Conservation (phyloP, 2,888 invertebrate species). For the Tupiocoris notatus region DNA sequence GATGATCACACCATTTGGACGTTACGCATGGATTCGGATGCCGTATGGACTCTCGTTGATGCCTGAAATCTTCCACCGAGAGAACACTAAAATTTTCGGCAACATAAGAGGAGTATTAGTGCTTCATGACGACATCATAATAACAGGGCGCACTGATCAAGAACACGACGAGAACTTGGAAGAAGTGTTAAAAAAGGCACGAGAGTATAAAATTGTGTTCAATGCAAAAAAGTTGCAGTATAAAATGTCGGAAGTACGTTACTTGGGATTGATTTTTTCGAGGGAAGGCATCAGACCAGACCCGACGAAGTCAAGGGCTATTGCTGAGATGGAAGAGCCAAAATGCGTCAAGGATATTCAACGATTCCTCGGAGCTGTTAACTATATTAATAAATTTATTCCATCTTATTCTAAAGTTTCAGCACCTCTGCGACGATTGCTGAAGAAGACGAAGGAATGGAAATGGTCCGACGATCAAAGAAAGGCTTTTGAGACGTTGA, state of each 20-base stretch:
- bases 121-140: slow-evolving; percentile 36
- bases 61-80: slow-evolving; percentile 42
- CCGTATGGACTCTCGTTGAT: slow-evolving; percentile 39
- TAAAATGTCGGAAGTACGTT: slow-evolving; percentile 17
- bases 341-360: slow-evolving; percentile 13
- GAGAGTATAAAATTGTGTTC: too few relatives aligned
- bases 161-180: slow-evolving; percentile 43
- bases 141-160: slow-evolving; percentile 30
- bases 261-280: too few relatives aligned
- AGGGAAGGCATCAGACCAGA: slow-evolving; percentile 20
- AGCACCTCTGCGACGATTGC: slow-evolving; percentile 36
- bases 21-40: slow-evolving; percentile 37
- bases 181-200: slow-evolving; percentile 8
- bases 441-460: slow-evolving; percentile 33
- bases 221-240: too few relatives aligned
- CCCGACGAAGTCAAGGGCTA: slow-evolving; percentile 23
- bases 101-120: slow-evolving; percentile 35
- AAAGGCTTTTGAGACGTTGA: slow-evolving; percentile 28
- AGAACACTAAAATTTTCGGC: too few relatives aligned
- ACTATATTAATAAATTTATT: too few relatives aligned
- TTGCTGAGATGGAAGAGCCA: slow-evolving; percentile 12
- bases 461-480: slow-evolving; percentile 12
- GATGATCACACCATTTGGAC: slow-evolving; percentile 39
- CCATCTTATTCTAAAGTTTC: slow-evolving; percentile 25
- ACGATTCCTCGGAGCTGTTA: too few relatives aligned